Evolutionary conservation across 1,140 invertebrate genomes (phyloP).

Genomic region (Drosophila ohnishii): DNA sequence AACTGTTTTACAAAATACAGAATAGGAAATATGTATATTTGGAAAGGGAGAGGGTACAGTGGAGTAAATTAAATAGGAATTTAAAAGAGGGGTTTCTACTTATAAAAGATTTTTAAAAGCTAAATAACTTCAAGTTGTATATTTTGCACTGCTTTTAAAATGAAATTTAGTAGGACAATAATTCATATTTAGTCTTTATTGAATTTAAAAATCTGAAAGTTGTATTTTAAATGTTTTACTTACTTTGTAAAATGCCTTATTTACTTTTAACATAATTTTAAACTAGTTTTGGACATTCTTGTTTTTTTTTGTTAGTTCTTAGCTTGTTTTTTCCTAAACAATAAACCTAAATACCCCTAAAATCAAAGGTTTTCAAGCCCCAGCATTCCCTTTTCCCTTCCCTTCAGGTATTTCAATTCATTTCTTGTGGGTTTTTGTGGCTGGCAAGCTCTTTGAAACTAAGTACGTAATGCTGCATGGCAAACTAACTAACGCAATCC

Average conservation of each 20-base stretch:
- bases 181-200: no score
- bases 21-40: constrained; percentile 14
- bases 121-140: neutral
- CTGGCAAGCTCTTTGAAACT: constrained; percentile 50
- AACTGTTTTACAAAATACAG: constrained; percentile 8
- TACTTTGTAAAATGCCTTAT: neutral
- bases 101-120: neutral
- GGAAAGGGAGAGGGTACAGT: neutral
- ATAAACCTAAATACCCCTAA: neutral
- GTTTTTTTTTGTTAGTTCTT: neutral
- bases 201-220: neutral
- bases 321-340: neutral
- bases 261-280: neutral
- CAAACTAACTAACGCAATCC: constrained; percentile 53
- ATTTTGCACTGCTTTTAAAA: neutral
- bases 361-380: neutral
- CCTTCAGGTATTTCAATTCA: constrained; percentile 16
- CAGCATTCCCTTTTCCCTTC: neutral
- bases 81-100: neutral
- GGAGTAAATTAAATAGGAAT: neutral
- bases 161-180: neutral
- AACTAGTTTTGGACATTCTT: no score
- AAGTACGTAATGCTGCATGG: constrained; percentile 40
- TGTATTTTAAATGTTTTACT: neutral
- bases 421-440: constrained; percentile 11